These are phyloP conservation scores for Shargacucullia verbasci DNA, from an alignment of 2,888 invertebrate genomes.

Conservation along the genomic window DNA sequence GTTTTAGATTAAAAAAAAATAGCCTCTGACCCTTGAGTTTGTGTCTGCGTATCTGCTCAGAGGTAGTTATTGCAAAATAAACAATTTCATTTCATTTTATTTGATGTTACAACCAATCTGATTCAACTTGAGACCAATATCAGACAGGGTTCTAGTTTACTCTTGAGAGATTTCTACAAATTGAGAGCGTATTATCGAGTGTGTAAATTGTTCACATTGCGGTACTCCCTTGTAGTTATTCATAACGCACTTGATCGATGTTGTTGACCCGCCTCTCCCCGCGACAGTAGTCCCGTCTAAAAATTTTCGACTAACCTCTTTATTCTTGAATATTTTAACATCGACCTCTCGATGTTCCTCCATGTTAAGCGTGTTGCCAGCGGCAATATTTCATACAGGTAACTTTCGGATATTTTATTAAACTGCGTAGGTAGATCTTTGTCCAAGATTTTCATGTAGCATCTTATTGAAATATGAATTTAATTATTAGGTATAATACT, in stretches of 20 bases:
- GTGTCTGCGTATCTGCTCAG: too few species aligned
- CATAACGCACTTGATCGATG: conserved; percentile 40
- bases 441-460: too few species aligned
- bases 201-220: background rate
- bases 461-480: too few species aligned
- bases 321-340: conserved; percentile 52
- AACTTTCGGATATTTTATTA: conserved; percentile 18
- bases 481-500: too few species aligned
- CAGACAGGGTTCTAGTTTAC: background rate
- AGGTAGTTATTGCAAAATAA: too few species aligned
- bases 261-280: conserved; percentile 33
- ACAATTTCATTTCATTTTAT: too few species aligned
- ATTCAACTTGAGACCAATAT: background rate
- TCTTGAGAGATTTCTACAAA: too few species aligned
- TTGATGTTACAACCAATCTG: too few species aligned
- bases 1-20: too few species aligned
- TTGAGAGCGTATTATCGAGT: too few species aligned
- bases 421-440: conserved; percentile 10
- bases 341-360: conserved; percentile 36
- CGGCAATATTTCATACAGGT: conserved; percentile 35
- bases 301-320: conserved; percentile 50
- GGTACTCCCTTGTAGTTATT: conserved; percentile 34
- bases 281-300: conserved; percentile 36
- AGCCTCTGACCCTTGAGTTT: too few species aligned
- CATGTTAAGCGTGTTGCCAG: conserved; percentile 30